Evolutionary conservation across 2,888 invertebrate genomes (phyloP), one percentile per base, ranked within the genome.

Genomic region (Morpho helenor): DNA sequence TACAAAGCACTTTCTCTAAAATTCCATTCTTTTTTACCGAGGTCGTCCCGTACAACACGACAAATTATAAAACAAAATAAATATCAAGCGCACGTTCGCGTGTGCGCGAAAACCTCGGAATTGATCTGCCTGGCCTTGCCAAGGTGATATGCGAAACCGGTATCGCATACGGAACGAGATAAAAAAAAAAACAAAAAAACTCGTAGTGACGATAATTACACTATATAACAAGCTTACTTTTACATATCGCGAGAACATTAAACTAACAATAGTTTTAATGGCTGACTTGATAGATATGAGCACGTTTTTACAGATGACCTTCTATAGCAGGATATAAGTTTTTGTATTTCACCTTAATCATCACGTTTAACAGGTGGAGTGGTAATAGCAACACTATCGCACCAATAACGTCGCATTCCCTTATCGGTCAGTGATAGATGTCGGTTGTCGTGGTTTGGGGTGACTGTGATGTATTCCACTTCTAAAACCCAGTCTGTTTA

Each of bases 61-160:
- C 52, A 49, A 48, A 49, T 40, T 7, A 52, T 8, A 43, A 48
- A 60, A 55, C 48, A 46, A 42, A 52, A 50, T 52, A 31, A 52
- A 49, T 49, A 52, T 22, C 8, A 55, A 55, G 42, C 48, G 49
- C 50, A 61, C 23, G 9, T 10, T 45, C 45, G 10, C 10, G 45
- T 23, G 23, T 9, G 44, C 10, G 48, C 54, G 42, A 41, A 61
- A 65, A 68, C 65, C 65, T 66, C 68, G 67, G 66, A 65, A 66
- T 68, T 64, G 65, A 66, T 66, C 58, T 56, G 61, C 63, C 59
- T 66, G 69, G 67, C 75, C 74, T 74, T 75, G 74, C 59, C 71
- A 74, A 72, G 68, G 71, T 74, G 67, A 65, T 52, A 56, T 61
- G 56, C 52, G 60, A 57, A 71, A 70, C 68, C 59, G 68, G 68